These are phyloP conservation scores for Pristionchus pacificus DNA, from an alignment of 1,140 invertebrate genomes.

Conservation along the genomic window DNA sequence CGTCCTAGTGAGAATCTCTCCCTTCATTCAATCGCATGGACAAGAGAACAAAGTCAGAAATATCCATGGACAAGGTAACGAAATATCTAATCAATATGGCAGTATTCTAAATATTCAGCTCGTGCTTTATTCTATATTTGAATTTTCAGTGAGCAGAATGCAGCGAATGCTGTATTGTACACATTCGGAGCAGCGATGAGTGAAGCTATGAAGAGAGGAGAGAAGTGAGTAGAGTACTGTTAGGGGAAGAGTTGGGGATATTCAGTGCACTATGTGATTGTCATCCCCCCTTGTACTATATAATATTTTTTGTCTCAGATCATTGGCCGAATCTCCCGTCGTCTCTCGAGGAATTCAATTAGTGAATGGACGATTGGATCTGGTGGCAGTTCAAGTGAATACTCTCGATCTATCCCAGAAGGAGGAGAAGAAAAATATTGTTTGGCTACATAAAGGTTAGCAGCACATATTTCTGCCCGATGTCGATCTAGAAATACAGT, in stretches of 20 bases:
- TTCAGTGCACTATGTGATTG: neutral
- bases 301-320: neutral
- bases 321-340: constrained; percentile 19
- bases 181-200: constrained; percentile 52
- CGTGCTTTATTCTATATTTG: too few relatives aligned
- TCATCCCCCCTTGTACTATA: neutral
- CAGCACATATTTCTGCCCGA: neutral
- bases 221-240: neutral
- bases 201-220: constrained; percentile 32
- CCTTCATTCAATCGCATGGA: constrained; percentile 37
- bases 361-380: constrained; percentile 48
- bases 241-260: constrained; percentile 14
- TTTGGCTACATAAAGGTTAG: constrained; percentile 50
- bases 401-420: constrained; percentile 37
- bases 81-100: neutral
- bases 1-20: constrained; percentile 15
- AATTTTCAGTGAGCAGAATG: constrained; percentile 52
- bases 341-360: constrained; percentile 46
- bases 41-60: constrained; percentile 48
- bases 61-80: constrained; percentile 54
- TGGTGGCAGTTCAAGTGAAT: constrained; percentile 51
- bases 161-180: constrained; percentile 47
- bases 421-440: constrained; percentile 45
- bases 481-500: too few relatives aligned
- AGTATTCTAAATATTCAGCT: too few relatives aligned